Base-by-base conservation (phyloP, 2,888 invertebrate genomes). In the Oxytorus armatus region DNA sequence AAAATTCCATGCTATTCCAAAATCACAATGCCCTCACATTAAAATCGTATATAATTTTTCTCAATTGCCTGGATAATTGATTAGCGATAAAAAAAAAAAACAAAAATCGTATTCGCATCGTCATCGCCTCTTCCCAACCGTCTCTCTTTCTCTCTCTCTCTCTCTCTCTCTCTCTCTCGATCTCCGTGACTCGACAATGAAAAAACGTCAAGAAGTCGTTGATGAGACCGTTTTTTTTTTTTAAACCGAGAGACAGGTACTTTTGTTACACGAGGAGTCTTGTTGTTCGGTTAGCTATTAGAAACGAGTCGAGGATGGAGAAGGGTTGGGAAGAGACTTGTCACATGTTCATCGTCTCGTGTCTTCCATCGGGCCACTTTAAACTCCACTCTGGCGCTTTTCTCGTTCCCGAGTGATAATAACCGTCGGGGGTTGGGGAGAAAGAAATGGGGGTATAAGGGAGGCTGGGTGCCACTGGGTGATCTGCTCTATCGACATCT, bases 401-500 rank as follows among this genome's bases (percentile, higher is more conserved):
- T 77, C 66, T 57, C 49, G 29, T 63, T 69, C 49, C 16, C 39
- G 23, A 11, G 33, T 47, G 49, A 63, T 53, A 53, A 63, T 53
- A 65, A 73, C 25, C 57, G 29, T 4, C 29, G 44, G 18, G 21
- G 23, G 51, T 29, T 10, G 21, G 25, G 14, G 29, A n/a, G 25
- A 16, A 53, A 51, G 51, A 55, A 63, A 68, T 86, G 74, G 79
- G 82, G 84, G n/a, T n/a, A n/a, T n/a, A 77, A 81, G 63, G 49
- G 63, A 51, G 16, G 11, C 49, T 69, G 69, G 44, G 33, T n/a
- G n/a, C n/a, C 57, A 16, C 53, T 59, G 44, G 79, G 76, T 84
- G 88, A 88, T 89, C 90, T 91, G 91, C 89, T 86, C 87, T 91
- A 91, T 91, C 91, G 88, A 88, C 90, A 91, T 91, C 91, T 89